Evolutionary conservation across 2,888 invertebrate genomes (phyloP), one percentile per base, ranked within the genome.

Genomic region (Pheosia gnoma): DNA sequence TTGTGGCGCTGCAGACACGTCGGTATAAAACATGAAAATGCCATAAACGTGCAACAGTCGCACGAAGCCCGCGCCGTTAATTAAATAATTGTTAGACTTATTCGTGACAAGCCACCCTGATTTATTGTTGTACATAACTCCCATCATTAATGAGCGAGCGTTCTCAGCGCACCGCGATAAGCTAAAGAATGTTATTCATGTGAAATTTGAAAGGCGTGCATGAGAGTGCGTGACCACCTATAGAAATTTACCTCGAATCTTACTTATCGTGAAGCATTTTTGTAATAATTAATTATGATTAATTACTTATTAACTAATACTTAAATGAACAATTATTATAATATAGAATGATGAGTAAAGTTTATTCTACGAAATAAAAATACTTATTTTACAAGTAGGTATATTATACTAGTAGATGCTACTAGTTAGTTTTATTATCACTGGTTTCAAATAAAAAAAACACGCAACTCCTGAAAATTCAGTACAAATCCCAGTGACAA

Each of bases 41-140:
- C 56, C 62, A 58, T 60, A 45, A 62, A 47, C 47, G 47, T n/a
- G 47, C 61, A 43, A 52, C 65, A 36, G n/a, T 3, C 36, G 25
- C n/a, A 4, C 49, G 10, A 5, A 11, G 47, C 49, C 36, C 36
- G 39, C 13, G 57, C 57, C 57, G 47, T 58, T 71, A 68, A 72
- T 74, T 66, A 68, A 61, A 65, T 67, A 62, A 68, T 62, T 68
- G 60, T 63, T 59, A 63, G 62, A 65, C 66, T 66, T 68, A 59
- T 56, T 66, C 51, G 39, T 59, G 61, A 71, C 75, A 63, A 37
- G 64, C 59, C 11, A 43, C 58, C 38, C 61, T 75, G 75, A 75
- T 71, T 75, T 68, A 73, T 61, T 36, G 62, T 57, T 25, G 13
- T 36, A 59, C 6, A 38, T 41, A 41, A 55, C 58, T 13, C 57